phyloP scores from a whole-genome alignment of 92 coral and sea anemone species.

The Zoanthus solanderi region DNA sequence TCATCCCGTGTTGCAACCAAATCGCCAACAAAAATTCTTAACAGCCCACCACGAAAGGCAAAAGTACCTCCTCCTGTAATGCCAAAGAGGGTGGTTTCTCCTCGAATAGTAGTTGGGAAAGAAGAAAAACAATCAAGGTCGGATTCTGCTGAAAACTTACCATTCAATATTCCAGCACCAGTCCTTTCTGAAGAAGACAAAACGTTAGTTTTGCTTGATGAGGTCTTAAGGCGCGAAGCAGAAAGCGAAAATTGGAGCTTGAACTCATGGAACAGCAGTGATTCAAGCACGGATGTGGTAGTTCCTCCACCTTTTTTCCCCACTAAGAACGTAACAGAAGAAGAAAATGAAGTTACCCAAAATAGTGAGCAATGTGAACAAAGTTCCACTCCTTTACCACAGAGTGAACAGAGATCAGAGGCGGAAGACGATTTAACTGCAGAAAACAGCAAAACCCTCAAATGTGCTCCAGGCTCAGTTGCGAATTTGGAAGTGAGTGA shows the following conservation, averaged over 20 bases:
- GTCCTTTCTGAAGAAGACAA: conserved; percentile 80
- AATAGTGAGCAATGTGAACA: conserved; percentile 40
- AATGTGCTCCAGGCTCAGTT: conserved; percentile 31
- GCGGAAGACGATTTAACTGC: conserved; percentile 78
- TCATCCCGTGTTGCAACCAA: conserved; percentile 15
- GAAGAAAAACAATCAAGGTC: conserved; percentile 4
- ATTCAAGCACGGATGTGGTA: conserved; percentile 77
- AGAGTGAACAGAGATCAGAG: conserved; percentile 79
- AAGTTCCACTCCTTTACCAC: conserved; percentile 27
- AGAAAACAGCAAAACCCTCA: conserved; percentile 40
- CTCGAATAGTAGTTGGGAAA: not conserved
- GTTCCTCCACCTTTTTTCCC: conserved; percentile 71
- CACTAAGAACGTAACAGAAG: conserved; percentile 29
- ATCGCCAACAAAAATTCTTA: not conserved
- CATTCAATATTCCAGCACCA: conserved; percentile 73
- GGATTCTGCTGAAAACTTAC: conserved; percentile 38
- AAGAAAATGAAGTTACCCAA: conserved; percentile 36
- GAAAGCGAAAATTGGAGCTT: conserved; percentile 97
- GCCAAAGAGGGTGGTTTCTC: conserved; percentile 71
- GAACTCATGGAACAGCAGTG: conserved; percentile 96
- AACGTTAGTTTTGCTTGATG: conserved; percentile 89
- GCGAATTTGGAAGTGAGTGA: not conserved
- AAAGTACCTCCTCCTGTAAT: conserved; percentile 84
- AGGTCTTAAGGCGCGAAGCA: conserved; percentile 88
- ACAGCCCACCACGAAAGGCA: conserved; percentile 26